Evolutionary conservation across 2,797 vertebrate genomes (phyloP).

Genomic region (Neostethus bicornis): DNA sequence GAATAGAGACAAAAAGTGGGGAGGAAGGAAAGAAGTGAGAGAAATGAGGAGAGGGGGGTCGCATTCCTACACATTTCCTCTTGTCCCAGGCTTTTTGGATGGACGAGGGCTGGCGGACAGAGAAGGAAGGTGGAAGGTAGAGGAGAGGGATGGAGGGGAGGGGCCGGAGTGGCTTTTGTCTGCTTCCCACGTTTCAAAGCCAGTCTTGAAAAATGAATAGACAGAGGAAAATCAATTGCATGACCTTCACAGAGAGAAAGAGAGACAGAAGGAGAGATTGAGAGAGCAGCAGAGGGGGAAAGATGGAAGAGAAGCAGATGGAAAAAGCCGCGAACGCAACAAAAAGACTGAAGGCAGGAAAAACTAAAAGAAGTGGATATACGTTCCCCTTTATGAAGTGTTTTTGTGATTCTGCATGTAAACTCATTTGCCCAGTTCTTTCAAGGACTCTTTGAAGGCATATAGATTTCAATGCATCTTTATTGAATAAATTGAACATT

Average conservation of each 20-base stretch:
- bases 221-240: conserved; percentile 89
- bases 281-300: conserved; percentile 50
- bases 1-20: conserved; percentile 50
- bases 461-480: conserved; percentile 60
- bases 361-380: conserved; percentile 73
- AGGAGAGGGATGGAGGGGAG: conserved; percentile 58
- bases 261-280: conserved; percentile 60
- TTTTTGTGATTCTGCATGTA: conserved; percentile 31
- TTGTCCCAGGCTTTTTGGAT: conserved; percentile 55
- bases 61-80: conserved; percentile 64
- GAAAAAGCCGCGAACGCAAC: conserved; percentile 67
- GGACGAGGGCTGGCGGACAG: conserved; percentile 49
- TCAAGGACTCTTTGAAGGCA: conserved; percentile 60
- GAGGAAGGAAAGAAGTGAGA: conserved; percentile 34
- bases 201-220: conserved; percentile 89
- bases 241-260: conserved; percentile 84
- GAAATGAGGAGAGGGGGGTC: conserved; percentile 24
- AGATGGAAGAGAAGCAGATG: conserved; percentile 61
- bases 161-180: conserved; percentile 83
- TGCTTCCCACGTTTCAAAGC: conserved; percentile 89
- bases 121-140: conserved; percentile 61
- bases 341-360: conserved; percentile 67
- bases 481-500: conserved; percentile 48
- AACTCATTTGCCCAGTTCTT: conserved; percentile 36
- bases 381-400: conserved; percentile 59